Conservation (phyloP, 2,113 vertebrate species). For the Cynocephalus volans region DNA sequence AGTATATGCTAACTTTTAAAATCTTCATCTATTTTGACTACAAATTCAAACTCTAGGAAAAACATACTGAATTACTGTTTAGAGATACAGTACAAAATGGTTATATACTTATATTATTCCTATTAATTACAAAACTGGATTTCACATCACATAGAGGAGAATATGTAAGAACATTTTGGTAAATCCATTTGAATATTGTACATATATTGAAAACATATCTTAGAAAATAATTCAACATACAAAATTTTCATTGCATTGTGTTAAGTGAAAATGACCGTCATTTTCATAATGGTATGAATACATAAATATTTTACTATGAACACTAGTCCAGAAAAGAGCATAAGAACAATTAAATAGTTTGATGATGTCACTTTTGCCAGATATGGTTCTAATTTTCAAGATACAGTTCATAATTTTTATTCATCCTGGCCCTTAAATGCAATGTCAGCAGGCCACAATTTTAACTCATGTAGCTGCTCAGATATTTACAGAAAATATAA, state of each 20-base stretch:
- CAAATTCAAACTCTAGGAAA: conserved; percentile 74
- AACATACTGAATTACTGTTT: conserved; percentile 59
- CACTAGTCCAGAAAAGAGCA: neutral
- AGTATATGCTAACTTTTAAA: conserved; percentile 54
- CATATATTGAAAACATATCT: conserved; percentile 48
- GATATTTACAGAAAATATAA: conserved; percentile 6
- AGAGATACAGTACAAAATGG: neutral
- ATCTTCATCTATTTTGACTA: conserved; percentile 75
- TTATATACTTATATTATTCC: conserved; percentile 53
- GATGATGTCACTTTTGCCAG: neutral
- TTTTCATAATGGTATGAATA: neutral
- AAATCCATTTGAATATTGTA: conserved; percentile 44
- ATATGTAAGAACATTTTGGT: neutral
- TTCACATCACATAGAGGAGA: conserved; percentile 8
- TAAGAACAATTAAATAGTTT: conserved; percentile 16
- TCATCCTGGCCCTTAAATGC: neutral
- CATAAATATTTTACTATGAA: neutral
- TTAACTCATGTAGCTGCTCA: neutral
- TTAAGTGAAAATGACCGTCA: conserved; percentile 34
- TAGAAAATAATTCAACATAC: conserved; percentile 34
- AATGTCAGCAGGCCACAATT: neutral
- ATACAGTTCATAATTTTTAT: neutral
- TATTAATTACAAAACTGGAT: conserved; percentile 55
- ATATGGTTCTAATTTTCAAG: conserved; percentile 42
- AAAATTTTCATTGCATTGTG: conserved; percentile 3